Evolutionary conservation across 2,888 invertebrate genomes (phyloP), one percentile per base, ranked within the genome.

Genomic region (Nomada fucata): DNA sequence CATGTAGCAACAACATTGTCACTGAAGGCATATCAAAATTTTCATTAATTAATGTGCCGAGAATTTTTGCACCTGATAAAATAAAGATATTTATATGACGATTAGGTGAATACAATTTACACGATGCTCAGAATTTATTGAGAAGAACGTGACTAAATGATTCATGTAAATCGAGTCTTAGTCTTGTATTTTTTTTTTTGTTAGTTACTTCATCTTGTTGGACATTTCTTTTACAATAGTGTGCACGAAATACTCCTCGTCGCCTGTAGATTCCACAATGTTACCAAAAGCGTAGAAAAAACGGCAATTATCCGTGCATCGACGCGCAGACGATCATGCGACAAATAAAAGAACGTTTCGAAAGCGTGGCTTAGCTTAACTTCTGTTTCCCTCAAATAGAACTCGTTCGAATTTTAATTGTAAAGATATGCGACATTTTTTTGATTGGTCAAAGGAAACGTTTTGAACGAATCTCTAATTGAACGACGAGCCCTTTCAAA

Each of bases 261-360:
- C 55, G 55, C 44, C 42, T 29, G 50, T 47, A 63, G 55, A 76
- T 47, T 26, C 63, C 55, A 26, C 57, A 50, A 26, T 44, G 63
- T 50, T 60, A 78, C 76, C 65, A 69, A 79, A 68, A 69, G 57
- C 55, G 64, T 65, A 60, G 52, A 79, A 70, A 59, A 59, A 57
- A 70, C 20, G 60, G 29, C 52, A 29, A 78, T 78, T 59, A 11
- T 15, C 29, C 23, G 5, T 23, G 52, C n/a, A 44, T 29, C 67
- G 55, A 18, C 44, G 20, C 13, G n/a, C 53, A n/a, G 29, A 59
- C 18, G 57, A 29, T 73, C 29, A 18, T 57, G 57, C 57, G 18
- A 29, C 20, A 53, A 70, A 5, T 7, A 7, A 7, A 36, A 36
- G 7, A 7, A 36, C 5, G 36, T 36, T 36, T 26, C 26, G 26